Conservation (phyloP, 2,113 vertebrate genomes). For the Gobius niger region DNA sequence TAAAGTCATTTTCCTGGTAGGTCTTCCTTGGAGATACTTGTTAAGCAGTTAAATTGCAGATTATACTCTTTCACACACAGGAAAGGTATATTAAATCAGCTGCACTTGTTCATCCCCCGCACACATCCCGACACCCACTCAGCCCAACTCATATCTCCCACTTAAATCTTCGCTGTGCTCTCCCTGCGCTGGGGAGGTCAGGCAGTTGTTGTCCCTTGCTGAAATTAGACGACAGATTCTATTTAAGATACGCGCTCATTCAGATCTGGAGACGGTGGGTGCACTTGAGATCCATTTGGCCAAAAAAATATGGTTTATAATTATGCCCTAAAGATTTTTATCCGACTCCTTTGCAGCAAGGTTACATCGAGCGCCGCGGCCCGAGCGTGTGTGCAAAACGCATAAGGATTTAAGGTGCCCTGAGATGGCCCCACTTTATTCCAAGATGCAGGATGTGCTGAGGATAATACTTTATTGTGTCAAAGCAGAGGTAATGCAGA, state of each 20-base stretch:
- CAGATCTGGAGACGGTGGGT: constrained; percentile 30
- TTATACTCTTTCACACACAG: constrained; percentile 7
- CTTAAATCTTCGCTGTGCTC: constrained; percentile 31
- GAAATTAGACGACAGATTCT: constrained; percentile 45
- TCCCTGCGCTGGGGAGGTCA: constrained; percentile 28
- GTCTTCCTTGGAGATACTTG: constrained; percentile 2
- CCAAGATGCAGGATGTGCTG: constrained; percentile 6
- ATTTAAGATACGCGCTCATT: constrained; percentile 38
- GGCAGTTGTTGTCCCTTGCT: constrained; percentile 20
- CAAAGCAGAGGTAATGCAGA: constrained; percentile 7
- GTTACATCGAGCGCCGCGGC: constrained; percentile 30
- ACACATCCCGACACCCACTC: neutral
- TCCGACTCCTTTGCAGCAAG: constrained; percentile 9
- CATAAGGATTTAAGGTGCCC: constrained; percentile 12
- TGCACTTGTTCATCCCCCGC: constrained; percentile 3
- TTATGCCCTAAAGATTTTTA: constrained; percentile 29
- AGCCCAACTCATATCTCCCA: neutral
- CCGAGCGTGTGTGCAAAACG: neutral
- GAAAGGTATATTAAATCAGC: constrained; percentile 6
- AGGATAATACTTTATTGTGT: constrained; percentile 8
- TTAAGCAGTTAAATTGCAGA: constrained; percentile 18
- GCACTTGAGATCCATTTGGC: constrained; percentile 31
- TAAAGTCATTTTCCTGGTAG: constrained; percentile 10
- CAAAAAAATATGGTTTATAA: constrained; percentile 21
- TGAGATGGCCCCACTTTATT: constrained; percentile 16